Base-by-base conservation (phyloP, 2,888 invertebrate species). In the Tetropium fuscum region DNA sequence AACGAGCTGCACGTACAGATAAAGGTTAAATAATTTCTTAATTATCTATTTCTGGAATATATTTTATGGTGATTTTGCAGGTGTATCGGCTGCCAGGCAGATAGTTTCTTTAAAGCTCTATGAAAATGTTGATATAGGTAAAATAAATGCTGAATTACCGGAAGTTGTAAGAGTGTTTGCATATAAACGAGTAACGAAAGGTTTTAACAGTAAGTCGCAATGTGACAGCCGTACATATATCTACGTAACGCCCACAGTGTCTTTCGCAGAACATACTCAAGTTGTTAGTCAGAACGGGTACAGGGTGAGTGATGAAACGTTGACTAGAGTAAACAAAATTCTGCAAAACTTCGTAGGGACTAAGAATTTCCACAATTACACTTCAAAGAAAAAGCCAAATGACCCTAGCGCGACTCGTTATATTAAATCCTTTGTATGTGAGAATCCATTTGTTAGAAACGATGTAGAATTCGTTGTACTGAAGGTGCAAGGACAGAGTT, bases 301-400 rank as follows among this genome's bases (percentile, higher is more conserved):
- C 76, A 86, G 92, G 63, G 83, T 92, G 70, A 76, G 87, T 3
- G 76, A 85, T 0, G 89, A 91, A 43, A 86, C 85, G 49, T 77
- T 91, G 16, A 83, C 86, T 25, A 83, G 86, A 77, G 83, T 97
- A 0, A 90, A 89, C 72, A 84, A 87, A 20, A 81, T 92, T 6
- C 79, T 99, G 18, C 84, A 86, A 68, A 80, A 87, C 47, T 98
- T 90, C 78, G 86, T 90, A 68, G 94, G 94, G 11, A 91, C 93
- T 0, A 95, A 95, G 77, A 94, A 95, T 80, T 99, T 92, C 80
- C 98, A 98, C 81, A 99, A 99, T 83, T 99, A 97, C 77, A 99
- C 99, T 0, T 92, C 95, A 47, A 93, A 92, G 79, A 93, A 93
- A 78, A 88, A 89, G 75, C 88, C 87, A 53, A 83, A 87, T 53